Evolutionary conservation across 35 echinoderm and acorn worm genomes (phyloP).

Genomic region (Hemicentrotus pulcherrimus): DNA sequence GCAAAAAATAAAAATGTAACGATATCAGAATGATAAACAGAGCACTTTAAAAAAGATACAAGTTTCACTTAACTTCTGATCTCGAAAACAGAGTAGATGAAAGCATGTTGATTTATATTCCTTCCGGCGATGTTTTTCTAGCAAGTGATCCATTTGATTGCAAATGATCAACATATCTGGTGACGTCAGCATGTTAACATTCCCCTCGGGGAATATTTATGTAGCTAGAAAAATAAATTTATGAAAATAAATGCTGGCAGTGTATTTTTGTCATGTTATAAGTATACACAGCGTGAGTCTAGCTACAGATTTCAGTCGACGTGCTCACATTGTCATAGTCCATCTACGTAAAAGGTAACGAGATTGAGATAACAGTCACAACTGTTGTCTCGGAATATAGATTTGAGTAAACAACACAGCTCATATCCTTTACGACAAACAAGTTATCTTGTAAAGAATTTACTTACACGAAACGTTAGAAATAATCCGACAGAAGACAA

Average conservation of each 20-base stretch:
- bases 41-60: background rate
- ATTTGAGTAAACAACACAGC: background rate
- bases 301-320: background rate
- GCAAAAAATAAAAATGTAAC: background rate
- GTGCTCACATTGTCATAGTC: background rate
- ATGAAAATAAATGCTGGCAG: background rate
- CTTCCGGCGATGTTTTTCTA: background rate
- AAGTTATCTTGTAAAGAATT: background rate
- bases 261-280: background rate
- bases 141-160: background rate
- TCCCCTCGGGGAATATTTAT: background rate
- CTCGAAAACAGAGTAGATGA: background rate
- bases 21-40: background rate
- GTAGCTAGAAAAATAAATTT: background rate
- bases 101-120: background rate
- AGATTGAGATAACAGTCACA: background rate
- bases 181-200: background rate
- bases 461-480: too few relatives aligned
- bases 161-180: background rate
- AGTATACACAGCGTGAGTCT: background rate
- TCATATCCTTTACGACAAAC: background rate
- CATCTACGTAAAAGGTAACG: background rate
- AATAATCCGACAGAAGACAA: too few relatives aligned
- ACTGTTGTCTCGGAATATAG: background rate
- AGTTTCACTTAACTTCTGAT: background rate